Percentiles rank a stretch among this genome's conserved stretches.
phyloP scores from a whole-genome alignment of 2,888 invertebrate species.

The Chymomyza fuscimana region DNA sequence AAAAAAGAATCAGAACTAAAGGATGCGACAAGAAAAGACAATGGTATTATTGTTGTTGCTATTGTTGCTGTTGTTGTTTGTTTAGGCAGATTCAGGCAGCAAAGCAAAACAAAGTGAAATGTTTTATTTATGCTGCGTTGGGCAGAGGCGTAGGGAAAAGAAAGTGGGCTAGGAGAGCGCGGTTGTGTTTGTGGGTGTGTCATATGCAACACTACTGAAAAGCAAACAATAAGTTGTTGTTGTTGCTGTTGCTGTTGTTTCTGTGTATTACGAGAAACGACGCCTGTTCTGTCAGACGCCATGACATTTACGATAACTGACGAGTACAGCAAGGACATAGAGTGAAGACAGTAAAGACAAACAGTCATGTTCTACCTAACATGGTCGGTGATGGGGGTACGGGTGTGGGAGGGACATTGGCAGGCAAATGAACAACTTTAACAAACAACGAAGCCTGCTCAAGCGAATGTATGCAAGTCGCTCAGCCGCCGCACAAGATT shows the following conservation, averaged over 20 bases:
- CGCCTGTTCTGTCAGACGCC: conserved; percentile 48
- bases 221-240: conserved; percentile 5
- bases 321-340: background rate
- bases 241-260: conserved; percentile 5
- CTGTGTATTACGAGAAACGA: conserved; percentile 1
- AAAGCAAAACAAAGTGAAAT: conserved; percentile 66
- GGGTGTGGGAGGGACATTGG: background rate
- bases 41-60: conserved; percentile 11
- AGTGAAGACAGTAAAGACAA: background rate
- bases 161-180: conserved; percentile 37
- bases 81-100: conserved; percentile 53
- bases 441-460: conserved; percentile 42
- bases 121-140: conserved; percentile 61
- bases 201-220: conserved; percentile 49
- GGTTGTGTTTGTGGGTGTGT: conserved; percentile 65
- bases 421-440: conserved; percentile 72
- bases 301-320: conserved; percentile 5
- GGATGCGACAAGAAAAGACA: conserved; percentile 2
- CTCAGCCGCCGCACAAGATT: conserved; percentile 42
- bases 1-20: conserved; percentile 14
- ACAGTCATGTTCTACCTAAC: background rate
- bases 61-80: conserved; percentile 28
- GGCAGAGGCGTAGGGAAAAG: background rate
- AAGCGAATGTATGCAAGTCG: conserved; percentile 39
- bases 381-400: background rate